Evolutionary conservation across 2,888 invertebrate species (phyloP), one percentile per base, ranked within the genome.

Genomic region (Campoplex capitator): DNA sequence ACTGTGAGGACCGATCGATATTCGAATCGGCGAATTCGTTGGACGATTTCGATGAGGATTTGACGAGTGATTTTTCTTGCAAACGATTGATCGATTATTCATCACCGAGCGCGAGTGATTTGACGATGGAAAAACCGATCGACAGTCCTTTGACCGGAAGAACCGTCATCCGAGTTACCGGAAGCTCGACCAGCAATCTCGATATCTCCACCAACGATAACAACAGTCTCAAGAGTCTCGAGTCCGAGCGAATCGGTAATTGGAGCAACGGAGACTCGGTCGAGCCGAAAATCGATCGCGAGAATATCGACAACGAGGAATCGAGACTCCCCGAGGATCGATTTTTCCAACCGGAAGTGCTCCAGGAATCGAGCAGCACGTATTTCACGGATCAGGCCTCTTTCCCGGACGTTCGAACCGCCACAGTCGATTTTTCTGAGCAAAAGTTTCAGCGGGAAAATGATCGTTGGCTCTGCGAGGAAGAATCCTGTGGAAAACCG

Each of bases 361-460:
- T 87, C 28, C 88, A 88, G 3, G 76, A 89, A 62, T 83, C 87
- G 35, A 91, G 90, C 75, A 92, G 90, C 68, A 54, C 88, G 0
- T 91, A 90, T 35, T 89, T 91, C 13, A 91, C 89, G 0, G 89
- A 89, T 35, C 89, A 89, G 32, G 84, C 84, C 7, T 89, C 90
- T 3, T 86, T 76, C 62, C 88, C 85, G 11, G 81, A 75, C 23
- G 70, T 54, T 0, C 86, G 88, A 81, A 54, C 85, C 18, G 77
- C 23, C 73, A 23, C 42, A 3, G 3, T 28, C 11, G 62, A 48
- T 3, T 28, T 70, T 11, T 9, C 13, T 3, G 78, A 75, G 0
- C 58, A 86, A 1, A 62, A 56, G 56, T n/a, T 35, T 35, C 18
- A 58, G 38, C 18, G 1, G 18, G 68, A 73, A 32, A 16, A 62